Evolutionary conservation across 2,797 vertebrate genomes (phyloP).

Genomic region (Lithobates pipiens): DNA sequence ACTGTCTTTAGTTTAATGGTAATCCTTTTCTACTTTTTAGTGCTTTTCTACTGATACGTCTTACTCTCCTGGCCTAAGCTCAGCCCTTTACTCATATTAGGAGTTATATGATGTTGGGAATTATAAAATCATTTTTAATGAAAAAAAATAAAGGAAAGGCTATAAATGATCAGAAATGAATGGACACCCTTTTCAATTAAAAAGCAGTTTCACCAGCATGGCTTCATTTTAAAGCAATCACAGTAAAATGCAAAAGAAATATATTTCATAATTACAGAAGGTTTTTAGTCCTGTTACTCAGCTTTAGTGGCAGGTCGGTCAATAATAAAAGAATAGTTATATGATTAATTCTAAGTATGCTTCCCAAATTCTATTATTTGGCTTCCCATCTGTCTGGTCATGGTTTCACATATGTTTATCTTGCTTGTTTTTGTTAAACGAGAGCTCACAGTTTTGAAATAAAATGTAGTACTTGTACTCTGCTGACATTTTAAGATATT

Average conservation of each 20-base stretch:
- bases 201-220: not conserved
- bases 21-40: too few relatives aligned
- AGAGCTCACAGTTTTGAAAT: not conserved
- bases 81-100: not conserved
- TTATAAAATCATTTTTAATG: not conserved
- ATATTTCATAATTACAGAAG: not conserved
- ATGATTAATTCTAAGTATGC: not conserved
- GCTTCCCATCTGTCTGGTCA: not conserved
- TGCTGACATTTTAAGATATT: not conserved
- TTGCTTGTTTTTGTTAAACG: not conserved
- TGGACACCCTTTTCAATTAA: not conserved
- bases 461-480: not conserved
- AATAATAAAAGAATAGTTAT: conserved; percentile 9
- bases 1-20: too few relatives aligned
- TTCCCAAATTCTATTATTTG: not conserved
- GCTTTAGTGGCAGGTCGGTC: not conserved
- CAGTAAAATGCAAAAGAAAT: not conserved
- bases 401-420: not conserved
- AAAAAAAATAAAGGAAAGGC: not conserved
- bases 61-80: not conserved
- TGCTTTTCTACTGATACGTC: too few relatives aligned
- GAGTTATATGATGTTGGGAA: not conserved
- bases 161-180: not conserved
- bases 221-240: not conserved
- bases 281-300: not conserved